These are phyloP conservation scores for Hemithea aestivaria DNA, from an alignment of 2,888 invertebrate genomes.

Conservation along the genomic window DNA sequence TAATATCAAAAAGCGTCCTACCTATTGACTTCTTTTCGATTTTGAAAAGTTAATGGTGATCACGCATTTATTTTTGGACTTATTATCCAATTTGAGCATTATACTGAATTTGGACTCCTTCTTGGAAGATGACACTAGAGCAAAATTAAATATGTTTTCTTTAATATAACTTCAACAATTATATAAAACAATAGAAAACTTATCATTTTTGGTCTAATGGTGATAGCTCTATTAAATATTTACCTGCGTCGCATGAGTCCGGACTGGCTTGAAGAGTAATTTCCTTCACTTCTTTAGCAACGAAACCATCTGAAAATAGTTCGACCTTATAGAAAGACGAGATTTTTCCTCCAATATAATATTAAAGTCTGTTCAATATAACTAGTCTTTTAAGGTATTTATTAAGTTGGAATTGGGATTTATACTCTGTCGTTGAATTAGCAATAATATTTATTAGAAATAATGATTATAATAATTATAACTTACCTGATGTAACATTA, in stretches of 20 bases:
- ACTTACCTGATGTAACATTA: slow-evolving; percentile 44
- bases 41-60: slow-evolving; percentile 49
- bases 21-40: slow-evolving; percentile 44
- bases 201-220: too few species aligned
- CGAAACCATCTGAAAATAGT: slow-evolving; percentile 37
- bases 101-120: slow-evolving; percentile 50
- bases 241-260: slow-evolving; percentile 45
- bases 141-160: slow-evolving; percentile 35
- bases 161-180: too few species aligned
- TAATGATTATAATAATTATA: background rate
- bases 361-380: too few species aligned
- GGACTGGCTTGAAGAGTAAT: slow-evolving; percentile 42
- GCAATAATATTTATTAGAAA: too few species aligned
- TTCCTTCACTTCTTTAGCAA: slow-evolving; percentile 39
- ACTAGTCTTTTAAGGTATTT: too few species aligned
- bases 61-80: slow-evolving; percentile 43
- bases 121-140: slow-evolving; percentile 39
- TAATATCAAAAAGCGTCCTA: slow-evolving; percentile 12
- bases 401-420: too few species aligned
- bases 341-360: too few species aligned
- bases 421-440: too few species aligned
- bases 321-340: too few species aligned
- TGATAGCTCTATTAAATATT: too few species aligned
- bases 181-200: too few species aligned
- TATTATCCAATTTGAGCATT: slow-evolving; percentile 50